Evolutionary conservation across 2,113 vertebrate genomes (phyloP), one percentile per base, ranked within the genome.

Genomic region (Pseudorhombus dupliciocellatus): DNA sequence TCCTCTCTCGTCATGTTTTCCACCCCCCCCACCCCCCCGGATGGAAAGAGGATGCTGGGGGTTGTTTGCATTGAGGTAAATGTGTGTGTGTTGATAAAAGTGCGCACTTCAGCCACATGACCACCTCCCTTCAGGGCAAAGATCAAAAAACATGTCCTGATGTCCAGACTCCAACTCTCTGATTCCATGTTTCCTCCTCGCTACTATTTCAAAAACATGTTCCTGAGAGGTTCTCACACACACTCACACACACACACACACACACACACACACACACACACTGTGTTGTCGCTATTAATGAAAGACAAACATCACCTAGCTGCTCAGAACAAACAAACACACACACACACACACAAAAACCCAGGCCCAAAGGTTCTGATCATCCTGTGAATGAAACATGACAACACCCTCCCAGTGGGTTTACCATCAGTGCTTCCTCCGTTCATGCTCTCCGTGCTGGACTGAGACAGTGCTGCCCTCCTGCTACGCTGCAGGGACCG

Each of bases 401-500:
- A 11, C 12, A 3, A 37, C 2, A 37, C 10, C 2, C 34, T 10
- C 8, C 31, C 25, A 20, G 5, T 21, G 28, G 3, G 25, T 12
- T 91, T 92, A 96, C 96, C 96, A 89, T 95, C 94, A 24, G 83
- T 75, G 4, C 91, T 91, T 4, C 93, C 92, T 75, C 94, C 95
- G 5, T 95, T 93, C 85, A 96, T 86, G 88, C 95, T 98, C 86
- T 97, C 96, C 0, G 90, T 90, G 93, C 96, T 96, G 70, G 95
- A 96, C 87, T 94, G 95, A 0, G 82, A 76, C 66, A 71, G 63
- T 0, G 14, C 83, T 37, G 62, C 86, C 59, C 93, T 89, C 46
- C 93, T 84, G 76, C 92, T 89, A n/a, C 92, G 85, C 42, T 91
- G 83, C 0, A 93, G 88, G 0, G 93, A 87, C 0, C 92, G 81